Evolutionary conservation across 2,797 vertebrate genomes (phyloP), one percentile per base, ranked within the genome.

Genomic region (Sebastes iracundus): DNA sequence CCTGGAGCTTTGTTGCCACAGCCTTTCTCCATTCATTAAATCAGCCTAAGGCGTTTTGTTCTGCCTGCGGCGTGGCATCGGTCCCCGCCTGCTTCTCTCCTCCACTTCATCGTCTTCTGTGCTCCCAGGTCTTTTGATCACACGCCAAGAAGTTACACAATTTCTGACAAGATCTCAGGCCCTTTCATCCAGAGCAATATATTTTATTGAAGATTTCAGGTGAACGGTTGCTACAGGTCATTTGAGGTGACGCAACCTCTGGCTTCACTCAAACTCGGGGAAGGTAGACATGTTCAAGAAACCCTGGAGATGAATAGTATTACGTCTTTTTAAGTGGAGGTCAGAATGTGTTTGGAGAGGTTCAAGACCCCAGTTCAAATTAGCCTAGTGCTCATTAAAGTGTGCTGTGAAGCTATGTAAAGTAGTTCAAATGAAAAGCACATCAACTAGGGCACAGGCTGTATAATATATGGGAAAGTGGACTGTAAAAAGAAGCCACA

Each of bases 1-100:
- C 85, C 79, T 78, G 79, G 63, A 92, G 89, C 88, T 92, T 87
- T 87, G 84, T 81, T 92, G 73, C 82, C 72, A 79, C n/a, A 83
- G 60, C 86, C 87, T 86, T 88, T 91, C 86, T 89, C 78, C 69
- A 66, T 87, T 91, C 82, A 90, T 93, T 89, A 91, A 88, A 90
- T 92, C 84, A 89, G 94, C 90, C 91, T 49, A 3, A 76, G 88
- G 93, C 88, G 0, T 85, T 92, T 89, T 92, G 92, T 93, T 93
- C 87, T 82, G 92, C 90, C 90, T 85, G 88, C 74, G 83, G 92
- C 81, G 1, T 38, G 61, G 84, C 80, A 80, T 66, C 65, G 61
- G 85, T 90, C 82, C 85, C 86, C 42, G 14, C 62, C 55, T 82
- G 81, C 81, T 90, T 70, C 73, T 69, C 78, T 84, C 76, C 64